phyloP scores from a whole-genome alignment of 2,888 invertebrate species.

The Punctoribates punctum region DNA sequence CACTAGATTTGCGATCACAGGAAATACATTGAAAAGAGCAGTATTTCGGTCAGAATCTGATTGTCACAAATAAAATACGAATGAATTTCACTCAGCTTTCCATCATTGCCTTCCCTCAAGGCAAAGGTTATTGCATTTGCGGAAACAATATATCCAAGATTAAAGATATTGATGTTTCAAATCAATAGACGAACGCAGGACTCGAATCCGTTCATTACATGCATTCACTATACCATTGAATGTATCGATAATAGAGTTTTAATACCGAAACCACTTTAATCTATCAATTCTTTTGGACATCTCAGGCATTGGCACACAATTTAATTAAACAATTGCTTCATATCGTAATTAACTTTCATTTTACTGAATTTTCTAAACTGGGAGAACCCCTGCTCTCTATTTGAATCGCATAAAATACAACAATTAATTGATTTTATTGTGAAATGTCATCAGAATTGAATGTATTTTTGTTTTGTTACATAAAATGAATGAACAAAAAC shows the following conservation, averaged over 20 bases:
- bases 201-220: slow-evolving; percentile 3
- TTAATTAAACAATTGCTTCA: too few species aligned
- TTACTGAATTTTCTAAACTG: too few species aligned
- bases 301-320: too few species aligned
- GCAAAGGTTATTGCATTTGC: slow-evolving; percentile 26
- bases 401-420: too few species aligned
- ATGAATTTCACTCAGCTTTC: background rate
- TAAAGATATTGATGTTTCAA: slow-evolving; percentile 22
- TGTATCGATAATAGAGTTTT: background rate
- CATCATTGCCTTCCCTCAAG: slow-evolving; percentile 13
- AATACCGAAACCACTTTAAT: background rate
- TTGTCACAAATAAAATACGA: slow-evolving; percentile 13
- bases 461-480: background rate
- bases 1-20: background rate
- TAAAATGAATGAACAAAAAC: slow-evolving; percentile 22
- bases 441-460: background rate
- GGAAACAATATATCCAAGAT: slow-evolving; percentile 33
- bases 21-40: slow-evolving; percentile 17
- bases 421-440: background rate
- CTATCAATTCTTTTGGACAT: background rate
- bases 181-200: slow-evolving; percentile 8
- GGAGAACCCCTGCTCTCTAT: too few species aligned
- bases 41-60: slow-evolving; percentile 8
- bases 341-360: too few species aligned
- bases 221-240: background rate